phyloP scores from a whole-genome alignment of 2,113 vertebrate species.

The Galeopterus variegatus region DNA sequence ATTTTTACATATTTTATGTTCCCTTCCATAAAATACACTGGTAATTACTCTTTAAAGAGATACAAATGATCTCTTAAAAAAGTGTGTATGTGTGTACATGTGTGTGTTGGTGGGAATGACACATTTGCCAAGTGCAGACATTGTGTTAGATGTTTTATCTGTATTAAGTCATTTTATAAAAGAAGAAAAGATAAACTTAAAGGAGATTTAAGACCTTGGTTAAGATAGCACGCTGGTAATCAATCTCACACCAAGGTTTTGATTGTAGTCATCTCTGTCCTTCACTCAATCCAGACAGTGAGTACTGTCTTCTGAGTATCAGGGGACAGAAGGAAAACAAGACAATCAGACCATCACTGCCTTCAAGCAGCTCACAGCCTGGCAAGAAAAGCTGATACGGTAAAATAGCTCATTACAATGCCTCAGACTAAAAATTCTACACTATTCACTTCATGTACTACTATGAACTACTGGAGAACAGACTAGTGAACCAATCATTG shows the following conservation, averaged over 20 bases:
- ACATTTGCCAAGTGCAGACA: not conserved
- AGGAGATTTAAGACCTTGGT: not conserved
- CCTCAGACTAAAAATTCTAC: not conserved
- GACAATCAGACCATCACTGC: not conserved
- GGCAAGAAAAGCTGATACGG: not conserved
- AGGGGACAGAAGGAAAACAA: not conserved
- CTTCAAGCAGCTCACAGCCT: not conserved
- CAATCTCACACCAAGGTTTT: not conserved
- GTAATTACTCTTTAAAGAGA: not conserved
- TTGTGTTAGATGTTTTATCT: not conserved
- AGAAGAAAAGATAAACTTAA: constrained; percentile 16
- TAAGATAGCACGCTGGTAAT: not conserved
- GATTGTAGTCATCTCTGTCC: not conserved
- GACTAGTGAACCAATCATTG: not conserved
- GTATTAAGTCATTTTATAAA: not conserved
- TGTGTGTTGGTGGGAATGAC: not conserved
- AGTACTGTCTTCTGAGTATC: not conserved
- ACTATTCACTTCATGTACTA: not conserved
- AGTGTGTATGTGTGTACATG: not conserved
- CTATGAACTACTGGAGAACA: not conserved
- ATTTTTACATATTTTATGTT: not conserved
- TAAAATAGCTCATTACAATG: not conserved
- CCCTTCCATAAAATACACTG: not conserved
- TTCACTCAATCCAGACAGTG: not conserved
- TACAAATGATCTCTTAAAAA: constrained; percentile 17